Conservation (phyloP, 2,888 invertebrate genomes). For the Mechanitis messenoides region DNA sequence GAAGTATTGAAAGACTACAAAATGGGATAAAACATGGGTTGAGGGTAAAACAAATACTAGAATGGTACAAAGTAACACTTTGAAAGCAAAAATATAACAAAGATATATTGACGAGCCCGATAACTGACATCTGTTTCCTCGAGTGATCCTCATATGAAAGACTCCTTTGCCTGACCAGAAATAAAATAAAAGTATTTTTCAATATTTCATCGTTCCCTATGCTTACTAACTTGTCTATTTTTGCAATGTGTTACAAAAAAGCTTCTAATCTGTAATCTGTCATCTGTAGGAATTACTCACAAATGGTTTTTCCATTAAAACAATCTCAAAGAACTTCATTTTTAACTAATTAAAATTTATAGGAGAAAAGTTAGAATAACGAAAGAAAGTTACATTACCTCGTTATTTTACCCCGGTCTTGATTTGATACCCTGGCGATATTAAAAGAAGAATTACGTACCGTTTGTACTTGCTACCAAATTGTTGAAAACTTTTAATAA, state of each 20-base stretch:
- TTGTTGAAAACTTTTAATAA: conserved; percentile 30
- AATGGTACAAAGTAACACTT: conserved; percentile 1
- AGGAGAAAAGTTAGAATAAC: neutral
- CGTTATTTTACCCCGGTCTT: neutral
- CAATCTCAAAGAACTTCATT: too few species aligned
- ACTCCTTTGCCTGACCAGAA: conserved; percentile 10
- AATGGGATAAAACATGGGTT: neutral
- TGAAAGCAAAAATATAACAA: conserved; percentile 2
- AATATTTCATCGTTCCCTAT: conserved; percentile 7
- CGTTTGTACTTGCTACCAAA: conserved; percentile 31
- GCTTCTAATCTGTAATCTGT: too few species aligned
- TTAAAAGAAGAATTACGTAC: conserved; percentile 44
- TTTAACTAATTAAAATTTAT: too few species aligned
- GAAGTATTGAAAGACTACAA: conserved; percentile 1
- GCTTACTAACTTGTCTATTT: neutral
- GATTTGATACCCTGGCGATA: conserved; percentile 27
- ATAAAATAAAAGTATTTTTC: conserved; percentile 10
- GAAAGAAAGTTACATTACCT: conserved; percentile 3
- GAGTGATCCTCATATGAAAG: conserved; percentile 7
- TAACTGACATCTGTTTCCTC: conserved; percentile 19
- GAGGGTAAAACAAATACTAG: neutral
- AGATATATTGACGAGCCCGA: conserved; percentile 6
- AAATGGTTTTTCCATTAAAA: too few species aligned
- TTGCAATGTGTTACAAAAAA: too few species aligned
- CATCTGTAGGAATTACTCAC: too few species aligned